These are phyloP conservation scores for Augochlora pura DNA, from an alignment of 1,140 invertebrate species.

Conservation along the genomic window DNA sequence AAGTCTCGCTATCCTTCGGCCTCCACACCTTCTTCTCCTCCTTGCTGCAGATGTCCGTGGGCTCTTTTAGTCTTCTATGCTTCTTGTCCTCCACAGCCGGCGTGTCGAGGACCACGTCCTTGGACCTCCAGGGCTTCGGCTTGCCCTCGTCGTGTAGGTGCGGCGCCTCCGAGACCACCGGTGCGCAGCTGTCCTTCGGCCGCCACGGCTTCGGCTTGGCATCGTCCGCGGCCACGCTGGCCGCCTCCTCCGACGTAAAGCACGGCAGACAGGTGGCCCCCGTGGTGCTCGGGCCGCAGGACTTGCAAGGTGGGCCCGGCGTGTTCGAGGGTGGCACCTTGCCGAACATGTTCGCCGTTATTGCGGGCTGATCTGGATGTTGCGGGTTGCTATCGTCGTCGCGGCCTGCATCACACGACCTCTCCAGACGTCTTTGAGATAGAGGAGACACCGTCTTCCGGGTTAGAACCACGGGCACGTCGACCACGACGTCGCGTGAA, in stretches of 20 bases:
- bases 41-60: too few species aligned
- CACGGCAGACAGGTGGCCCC: constrained; percentile 65
- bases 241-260: constrained; percentile 64
- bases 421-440: neutral
- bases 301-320: constrained; percentile 62
- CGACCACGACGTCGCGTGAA: constrained; percentile 19
- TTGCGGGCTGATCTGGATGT: constrained; percentile 24
- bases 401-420: constrained; percentile 48
- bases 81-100: constrained; percentile 14
- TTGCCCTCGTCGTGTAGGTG: constrained; percentile 33
- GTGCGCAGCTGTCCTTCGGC: constrained; percentile 46
- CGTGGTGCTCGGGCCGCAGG: constrained; percentile 28
- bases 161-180: constrained; percentile 58
- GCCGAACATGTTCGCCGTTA: constrained; percentile 74
- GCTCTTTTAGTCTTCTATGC: constrained; percentile 9
- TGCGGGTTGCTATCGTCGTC: too few species aligned
- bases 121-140: constrained; percentile 11
- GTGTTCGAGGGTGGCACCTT: constrained; percentile 72
- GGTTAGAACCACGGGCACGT: neutral
- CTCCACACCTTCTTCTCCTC: constrained; percentile 23
- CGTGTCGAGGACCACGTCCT: neutral
- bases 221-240: constrained; percentile 49
- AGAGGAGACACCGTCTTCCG: neutral
- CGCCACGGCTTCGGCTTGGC: constrained; percentile 65
- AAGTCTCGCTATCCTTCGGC: neutral